Evolutionary conservation across 1,140 invertebrate species (phyloP).

Genomic region (Drosophila truncata): DNA sequence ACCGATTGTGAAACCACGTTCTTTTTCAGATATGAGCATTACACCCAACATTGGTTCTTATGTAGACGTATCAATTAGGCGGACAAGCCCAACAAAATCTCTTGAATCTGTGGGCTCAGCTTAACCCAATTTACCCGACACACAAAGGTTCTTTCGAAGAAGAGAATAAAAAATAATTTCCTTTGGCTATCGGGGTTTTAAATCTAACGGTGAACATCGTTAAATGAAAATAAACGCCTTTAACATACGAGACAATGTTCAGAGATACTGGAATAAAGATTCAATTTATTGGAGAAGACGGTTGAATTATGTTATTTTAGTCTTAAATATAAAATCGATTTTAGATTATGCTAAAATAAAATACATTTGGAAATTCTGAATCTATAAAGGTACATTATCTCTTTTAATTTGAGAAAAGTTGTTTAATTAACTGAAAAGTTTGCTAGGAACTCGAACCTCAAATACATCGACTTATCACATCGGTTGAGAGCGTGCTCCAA

Average conservation of each 20-base stretch:
- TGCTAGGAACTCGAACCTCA: slow-evolving; percentile 27
- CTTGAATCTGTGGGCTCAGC: slow-evolving; percentile 18
- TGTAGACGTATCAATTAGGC: slow-evolving; percentile 27
- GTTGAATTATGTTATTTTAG: background rate
- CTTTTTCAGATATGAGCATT: slow-evolving; percentile 5
- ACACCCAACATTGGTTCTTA: slow-evolving; percentile 13
- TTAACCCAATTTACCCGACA: slow-evolving; percentile 32
- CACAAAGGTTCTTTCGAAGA: slow-evolving; percentile 28
- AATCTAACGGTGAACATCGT: slow-evolving; percentile 64
- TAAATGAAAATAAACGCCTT: slow-evolving; percentile 34
- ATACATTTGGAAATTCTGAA: background rate
- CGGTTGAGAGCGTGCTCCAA: slow-evolving; percentile 51
- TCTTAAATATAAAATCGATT: background rate
- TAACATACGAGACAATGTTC: slow-evolving; percentile 28
- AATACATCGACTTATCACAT: slow-evolving; percentile 50
- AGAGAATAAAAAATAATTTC: slow-evolving; percentile 24
- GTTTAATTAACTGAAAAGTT: slow-evolving; percentile 55
- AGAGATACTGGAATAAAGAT: slow-evolving; percentile 57
- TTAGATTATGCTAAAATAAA: background rate
- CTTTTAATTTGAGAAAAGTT: slow-evolving; percentile 64
- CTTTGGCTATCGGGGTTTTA: slow-evolving; percentile 24
- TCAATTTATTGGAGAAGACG: slow-evolving; percentile 3
- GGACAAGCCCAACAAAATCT: slow-evolving; percentile 16
- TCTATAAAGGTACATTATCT: slow-evolving; percentile 14
- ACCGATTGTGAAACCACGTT: slow-evolving; percentile 7